Percentiles rank a stretch among this genome's conserved stretches.
Conservation (phyloP, 2,888 invertebrate genomes). For the Therioaphis trifolii region DNA sequence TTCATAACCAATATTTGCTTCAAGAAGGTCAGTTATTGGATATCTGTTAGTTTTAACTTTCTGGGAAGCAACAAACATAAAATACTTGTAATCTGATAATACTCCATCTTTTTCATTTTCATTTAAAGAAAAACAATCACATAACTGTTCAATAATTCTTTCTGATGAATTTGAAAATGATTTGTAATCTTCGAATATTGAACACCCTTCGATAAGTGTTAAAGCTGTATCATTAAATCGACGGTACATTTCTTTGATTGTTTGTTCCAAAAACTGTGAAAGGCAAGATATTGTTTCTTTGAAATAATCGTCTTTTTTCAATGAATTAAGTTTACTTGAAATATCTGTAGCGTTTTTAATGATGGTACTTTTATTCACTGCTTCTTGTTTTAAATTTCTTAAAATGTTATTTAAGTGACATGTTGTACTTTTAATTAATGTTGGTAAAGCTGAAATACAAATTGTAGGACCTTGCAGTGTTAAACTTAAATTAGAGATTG, state of each 20-base stretch:
- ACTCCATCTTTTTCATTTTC: no score
- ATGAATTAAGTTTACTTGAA: background rate
- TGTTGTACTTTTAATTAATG: constrained; percentile 23
- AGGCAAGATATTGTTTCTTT: background rate
- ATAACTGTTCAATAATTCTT: no score
- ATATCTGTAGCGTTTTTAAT: background rate
- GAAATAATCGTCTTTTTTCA: background rate
- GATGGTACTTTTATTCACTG: background rate
- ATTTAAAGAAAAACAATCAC: no score
- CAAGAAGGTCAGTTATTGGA: no score
- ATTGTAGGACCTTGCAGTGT: background rate
- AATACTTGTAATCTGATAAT: no score
- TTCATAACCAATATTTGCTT: no score
- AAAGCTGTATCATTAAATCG: background rate
- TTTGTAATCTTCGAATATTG: background rate
- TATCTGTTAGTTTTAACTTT: no score
- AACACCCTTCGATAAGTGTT: background rate
- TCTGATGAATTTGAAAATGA: no score
- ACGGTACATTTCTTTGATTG: background rate
- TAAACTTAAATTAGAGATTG: constrained; percentile 29
- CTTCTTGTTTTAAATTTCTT: constrained; percentile 23
- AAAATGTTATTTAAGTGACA: background rate
- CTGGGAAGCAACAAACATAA: no score
- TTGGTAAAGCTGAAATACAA: constrained; percentile 3
- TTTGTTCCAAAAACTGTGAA: background rate